phyloP scores from a whole-genome alignment of 2,797 vertebrate species.

The Antrozous pallidus region DNA sequence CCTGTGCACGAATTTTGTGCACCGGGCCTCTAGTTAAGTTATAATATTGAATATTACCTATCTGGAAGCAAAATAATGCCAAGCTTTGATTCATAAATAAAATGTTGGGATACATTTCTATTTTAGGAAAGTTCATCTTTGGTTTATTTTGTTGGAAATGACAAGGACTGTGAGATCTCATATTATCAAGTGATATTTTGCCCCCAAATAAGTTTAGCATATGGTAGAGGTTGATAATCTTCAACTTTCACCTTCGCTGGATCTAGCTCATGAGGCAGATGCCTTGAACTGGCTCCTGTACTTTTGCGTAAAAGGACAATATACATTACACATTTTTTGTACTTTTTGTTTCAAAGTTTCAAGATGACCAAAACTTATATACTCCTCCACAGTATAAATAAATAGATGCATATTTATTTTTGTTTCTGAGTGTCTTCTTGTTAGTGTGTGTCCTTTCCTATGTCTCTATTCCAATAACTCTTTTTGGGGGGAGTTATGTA shows the following conservation, averaged over 20 bases:
- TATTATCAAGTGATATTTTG: conserved; percentile 15
- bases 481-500: background rate
- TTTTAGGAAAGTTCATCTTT: conserved; percentile 49
- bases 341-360: conserved; percentile 25
- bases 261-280: background rate
- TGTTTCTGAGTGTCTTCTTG: background rate
- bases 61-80: conserved; percentile 29
- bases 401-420: background rate
- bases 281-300: conserved; percentile 1
- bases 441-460: background rate
- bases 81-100: conserved; percentile 38
- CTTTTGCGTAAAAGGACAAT: background rate
- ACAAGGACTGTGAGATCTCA: background rate
- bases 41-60: conserved; percentile 43
- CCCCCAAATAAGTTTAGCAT: background rate
- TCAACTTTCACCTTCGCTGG: background rate
- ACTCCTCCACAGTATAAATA: background rate
- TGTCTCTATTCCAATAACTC: background rate
- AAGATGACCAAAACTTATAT: conserved; percentile 16
- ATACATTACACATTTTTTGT: background rate
- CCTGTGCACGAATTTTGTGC: too few relatives aligned
- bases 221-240: background rate
- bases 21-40: background rate
- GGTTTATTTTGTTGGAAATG: conserved; percentile 20
- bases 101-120: conserved; percentile 53